Conservation (phyloP, 2,797 vertebrate species). For the Crotalus adamanteus region DNA sequence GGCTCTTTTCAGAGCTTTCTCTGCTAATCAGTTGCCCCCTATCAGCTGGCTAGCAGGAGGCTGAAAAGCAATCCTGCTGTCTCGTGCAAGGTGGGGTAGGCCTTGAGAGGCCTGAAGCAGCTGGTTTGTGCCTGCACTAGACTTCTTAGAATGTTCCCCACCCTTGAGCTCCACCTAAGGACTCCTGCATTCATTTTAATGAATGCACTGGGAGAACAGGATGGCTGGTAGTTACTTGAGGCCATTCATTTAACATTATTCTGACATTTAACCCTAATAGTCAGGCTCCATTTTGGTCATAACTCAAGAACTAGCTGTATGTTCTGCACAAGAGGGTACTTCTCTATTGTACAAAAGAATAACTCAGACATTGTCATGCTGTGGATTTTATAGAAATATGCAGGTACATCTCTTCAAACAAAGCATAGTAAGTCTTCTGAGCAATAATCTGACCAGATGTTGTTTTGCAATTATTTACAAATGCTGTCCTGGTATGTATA, state of each 20-base stretch:
- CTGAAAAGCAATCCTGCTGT: neutral
- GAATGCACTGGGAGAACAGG: too few relatives aligned
- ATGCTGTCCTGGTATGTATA: constrained; percentile 45
- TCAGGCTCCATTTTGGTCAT: neutral
- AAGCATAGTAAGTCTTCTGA: constrained; percentile 47
- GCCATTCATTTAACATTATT: neutral
- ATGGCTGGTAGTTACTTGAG: too few relatives aligned
- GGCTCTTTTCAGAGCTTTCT: neutral
- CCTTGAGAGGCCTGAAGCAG: neutral
- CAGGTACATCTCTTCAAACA: neutral
- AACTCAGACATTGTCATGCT: constrained; percentile 18
- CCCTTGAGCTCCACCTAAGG: neutral
- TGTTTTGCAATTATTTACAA: constrained; percentile 33
- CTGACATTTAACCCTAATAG: neutral
- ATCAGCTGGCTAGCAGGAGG: neutral
- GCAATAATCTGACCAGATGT: constrained; percentile 58
- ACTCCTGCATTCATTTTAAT: neutral
- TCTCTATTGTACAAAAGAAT: neutral
- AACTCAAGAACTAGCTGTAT: neutral
- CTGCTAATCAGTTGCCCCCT: neutral
- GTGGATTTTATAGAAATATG: constrained; percentile 26
- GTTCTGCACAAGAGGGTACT: rapidly evolving
- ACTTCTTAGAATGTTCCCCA: neutral
- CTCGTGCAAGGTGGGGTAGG: neutral
- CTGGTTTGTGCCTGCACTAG: neutral